phyloP scores from a whole-genome alignment of 2,888 invertebrate species.

The Archips xylosteana region DNA sequence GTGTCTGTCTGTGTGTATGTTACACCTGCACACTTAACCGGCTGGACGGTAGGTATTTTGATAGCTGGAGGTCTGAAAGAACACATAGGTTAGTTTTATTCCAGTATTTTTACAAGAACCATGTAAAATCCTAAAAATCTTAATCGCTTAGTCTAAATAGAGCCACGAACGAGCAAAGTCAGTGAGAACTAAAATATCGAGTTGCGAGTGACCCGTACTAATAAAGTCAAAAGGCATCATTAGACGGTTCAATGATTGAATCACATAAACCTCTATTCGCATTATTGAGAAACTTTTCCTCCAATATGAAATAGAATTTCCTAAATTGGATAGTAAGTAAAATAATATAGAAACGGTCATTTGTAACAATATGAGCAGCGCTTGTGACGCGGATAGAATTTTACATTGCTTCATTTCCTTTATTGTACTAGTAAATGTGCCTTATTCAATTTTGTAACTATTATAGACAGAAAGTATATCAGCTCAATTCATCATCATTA shows the following conservation, averaged over 20 bases:
- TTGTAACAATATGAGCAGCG: slow-evolving; percentile 1
- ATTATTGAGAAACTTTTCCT: slow-evolving; percentile 21
- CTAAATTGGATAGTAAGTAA: neutral
- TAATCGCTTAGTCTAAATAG: too few species aligned
- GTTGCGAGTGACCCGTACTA: neutral
- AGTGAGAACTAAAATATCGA: too few species aligned
- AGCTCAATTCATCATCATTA: too few species aligned
- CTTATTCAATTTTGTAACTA: neutral
- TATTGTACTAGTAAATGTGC: neutral
- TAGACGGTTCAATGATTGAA: neutral
- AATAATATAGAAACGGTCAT: slow-evolving; percentile 1
- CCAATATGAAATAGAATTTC: slow-evolving; percentile 6
- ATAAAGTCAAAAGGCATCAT: neutral
- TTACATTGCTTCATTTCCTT: slow-evolving; percentile 7
- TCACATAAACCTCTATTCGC: neutral
- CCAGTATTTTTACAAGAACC: too few species aligned
- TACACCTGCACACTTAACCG: too few species aligned
- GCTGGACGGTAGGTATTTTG: too few species aligned
- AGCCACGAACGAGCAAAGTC: neutral
- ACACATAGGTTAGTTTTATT: too few species aligned
- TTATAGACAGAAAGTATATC: neutral
- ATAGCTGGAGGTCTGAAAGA: too few species aligned
- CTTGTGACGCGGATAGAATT: neutral
- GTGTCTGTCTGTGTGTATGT: too few species aligned
- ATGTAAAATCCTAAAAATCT: too few species aligned